Evolutionary conservation across 1,140 invertebrate genomes (phyloP), one percentile per base, ranked within the genome.

Genomic region (Drosophila varians): DNA sequence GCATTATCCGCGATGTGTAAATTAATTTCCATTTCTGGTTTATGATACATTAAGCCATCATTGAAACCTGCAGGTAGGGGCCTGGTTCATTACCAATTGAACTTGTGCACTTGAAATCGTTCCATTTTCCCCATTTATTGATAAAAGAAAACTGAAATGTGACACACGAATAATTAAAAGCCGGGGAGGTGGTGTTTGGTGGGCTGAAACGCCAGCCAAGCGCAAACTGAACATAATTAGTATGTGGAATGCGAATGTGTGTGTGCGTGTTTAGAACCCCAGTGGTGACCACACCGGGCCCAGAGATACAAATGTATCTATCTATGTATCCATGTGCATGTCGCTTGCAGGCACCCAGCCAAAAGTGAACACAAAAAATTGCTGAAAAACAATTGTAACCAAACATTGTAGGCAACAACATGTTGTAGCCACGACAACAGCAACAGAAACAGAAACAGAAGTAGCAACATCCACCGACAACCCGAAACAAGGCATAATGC

Each of bases 201-300:
- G 36, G 51, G 54, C 4, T 58, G 70, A 58, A 58, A 36, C 34
- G 25, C 6, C 80, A 84, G 66, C 80, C 61, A 80, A 84, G 72
- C 79, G 79, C 66, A 86, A 86, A 86, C 66, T 53, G 40, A 76
- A 79, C 79, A 86, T 84, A 84, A 86, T 84, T 76, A 79, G 48
- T 48, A 14, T 58, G 34, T 46, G n/a, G 21, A 21, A 21, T 21
- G n/a, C n/a, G 45, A 25, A 46, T 25, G 26, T 23, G 62, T 25
- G 25, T 43, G 11, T 28, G 16, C 36, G 28, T 28, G 26, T 9
- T 18, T 42, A n/a, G 25, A 46, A 54, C 18, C 19, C 40, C 11
- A 14, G 18, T 23, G 11, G 53, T 9, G 25, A 19, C 25, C 25
- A 21, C 25, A 21, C 4, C 9, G 7, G 7, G 56, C 36, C 51